A percentile compares a stretch with the other conserved stretches of the same genome.
Conservation (phyloP, 2,888 invertebrate species). For the Melanostoma mellinum region DNA sequence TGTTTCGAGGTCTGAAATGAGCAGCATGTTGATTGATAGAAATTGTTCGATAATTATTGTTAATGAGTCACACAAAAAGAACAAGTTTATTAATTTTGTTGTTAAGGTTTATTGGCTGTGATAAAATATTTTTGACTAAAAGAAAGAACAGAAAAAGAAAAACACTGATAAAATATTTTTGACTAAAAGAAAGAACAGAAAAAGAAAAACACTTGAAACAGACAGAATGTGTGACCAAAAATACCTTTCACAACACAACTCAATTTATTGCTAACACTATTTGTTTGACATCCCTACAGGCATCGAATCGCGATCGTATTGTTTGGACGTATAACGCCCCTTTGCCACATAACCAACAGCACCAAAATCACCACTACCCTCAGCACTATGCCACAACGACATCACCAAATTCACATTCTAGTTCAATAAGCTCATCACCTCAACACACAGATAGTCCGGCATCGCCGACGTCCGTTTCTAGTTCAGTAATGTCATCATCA, state of each 20-base stretch:
- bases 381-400: constrained; percentile 76
- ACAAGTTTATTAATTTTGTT: constrained; percentile 12
- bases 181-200: constrained; percentile 10
- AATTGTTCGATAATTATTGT: constrained; percentile 40
- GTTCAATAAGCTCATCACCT: constrained; percentile 82
- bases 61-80: constrained; percentile 53
- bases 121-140: constrained; percentile 6
- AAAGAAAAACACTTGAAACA: constrained; percentile 48
- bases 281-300: constrained; percentile 74
- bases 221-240: constrained; percentile 1
- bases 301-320: constrained; percentile 85
- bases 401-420: constrained; percentile 81
- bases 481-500: constrained; percentile 92
- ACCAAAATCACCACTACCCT: constrained; percentile 82
- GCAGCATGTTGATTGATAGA: constrained; percentile 55
- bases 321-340: constrained; percentile 97
- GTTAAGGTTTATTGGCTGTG: constrained; percentile 56
- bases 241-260: neutral
- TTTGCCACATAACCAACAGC: constrained; percentile 80
- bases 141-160: constrained; percentile 18
- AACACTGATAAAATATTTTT: constrained; percentile 34
- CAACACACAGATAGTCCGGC: constrained; percentile 87
- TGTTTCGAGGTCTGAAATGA: constrained; percentile 54
- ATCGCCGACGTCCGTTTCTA: constrained; percentile 93
- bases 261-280: constrained; percentile 14